Evolutionary conservation across 2,888 invertebrate genomes (phyloP).

Genomic region (Pardosa pseudoannulata): DNA sequence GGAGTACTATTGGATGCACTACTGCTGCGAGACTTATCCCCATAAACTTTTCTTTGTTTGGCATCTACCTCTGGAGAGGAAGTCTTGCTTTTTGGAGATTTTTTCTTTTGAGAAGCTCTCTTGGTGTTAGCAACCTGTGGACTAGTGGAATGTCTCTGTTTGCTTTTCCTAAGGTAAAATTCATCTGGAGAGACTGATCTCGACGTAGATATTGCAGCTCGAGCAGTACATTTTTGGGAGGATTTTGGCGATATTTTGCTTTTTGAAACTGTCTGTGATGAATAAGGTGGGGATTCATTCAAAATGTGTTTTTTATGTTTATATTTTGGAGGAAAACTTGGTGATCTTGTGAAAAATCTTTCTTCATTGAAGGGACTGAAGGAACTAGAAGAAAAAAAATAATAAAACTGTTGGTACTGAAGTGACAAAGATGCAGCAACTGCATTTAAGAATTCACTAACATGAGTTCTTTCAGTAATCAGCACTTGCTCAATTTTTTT

Average conservation of each 20-base stretch:
- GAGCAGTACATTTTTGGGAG: constrained; percentile 22
- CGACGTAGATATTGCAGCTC: constrained; percentile 13
- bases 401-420: too few species aligned
- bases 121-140: neutral
- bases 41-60: neutral
- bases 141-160: constrained; percentile 8
- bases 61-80: constrained; percentile 4
- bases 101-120: neutral
- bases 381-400: constrained; percentile 29
- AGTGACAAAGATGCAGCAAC: too few species aligned
- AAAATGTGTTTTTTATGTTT: constrained; percentile 50
- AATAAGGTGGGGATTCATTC: constrained; percentile 30
- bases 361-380: constrained; percentile 3
- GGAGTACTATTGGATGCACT: neutral
- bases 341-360: constrained; percentile 29
- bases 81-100: neutral
- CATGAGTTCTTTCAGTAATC: too few species aligned
- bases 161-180: neutral
- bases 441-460: too few species aligned
- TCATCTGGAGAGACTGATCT: constrained; percentile 20
- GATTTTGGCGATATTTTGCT: constrained; percentile 10
- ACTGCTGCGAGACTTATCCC: neutral
- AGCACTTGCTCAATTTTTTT: too few species aligned
- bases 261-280: neutral
- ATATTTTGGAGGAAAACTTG: constrained; percentile 26